Evolutionary conservation across 2,888 invertebrate genomes (phyloP), one percentile per base, ranked within the genome.

Genomic region (Phengaris arion): DNA sequence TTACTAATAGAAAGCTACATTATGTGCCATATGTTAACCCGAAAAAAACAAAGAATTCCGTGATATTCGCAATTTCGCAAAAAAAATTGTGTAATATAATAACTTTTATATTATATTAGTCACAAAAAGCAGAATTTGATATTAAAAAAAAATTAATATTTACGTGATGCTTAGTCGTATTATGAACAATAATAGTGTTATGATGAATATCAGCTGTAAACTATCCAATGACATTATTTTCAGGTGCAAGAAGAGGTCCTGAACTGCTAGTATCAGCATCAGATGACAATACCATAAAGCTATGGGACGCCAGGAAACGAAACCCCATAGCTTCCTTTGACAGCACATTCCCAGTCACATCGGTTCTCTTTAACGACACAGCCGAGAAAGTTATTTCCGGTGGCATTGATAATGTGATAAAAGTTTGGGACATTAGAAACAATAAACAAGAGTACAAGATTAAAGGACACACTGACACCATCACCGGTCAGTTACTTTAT

Each of bases 371-470:
- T 87, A 99, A 97, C 84, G 99, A 99, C 83, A 99, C 98, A 0
- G 96, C 98, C 0, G 99, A 99, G 83, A 98, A 98, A 88, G 95
- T 99, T 4, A 96, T 99, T 79, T 97, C 97, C 6, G 98, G 97
- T 0, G 99, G 99, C 6, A 97, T 99, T 76, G 99, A 99, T 86
- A 99, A 99, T 89, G 97, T 98, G 78, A 96, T 99, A 9, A 99
- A 99, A 94, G 97, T 99, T 0, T 99, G 99, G 99, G 99, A 99
- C 88, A 94, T 99, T 68, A 94, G 99, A 75, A 98, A 98, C 86
- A 97, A 97, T 85, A 96, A 97, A 77, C 91, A 98, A 73, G 89
- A 97, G 0, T 98, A 98, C 85, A 95, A 95, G 80, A 94, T 99
- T 84, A 95, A 96, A 81, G 99, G 99, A 0, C 99, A 99, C 83